These are phyloP conservation scores for Muricea muricata DNA, from an alignment of 92 coral and sea anemone species.

Conservation along the genomic window DNA sequence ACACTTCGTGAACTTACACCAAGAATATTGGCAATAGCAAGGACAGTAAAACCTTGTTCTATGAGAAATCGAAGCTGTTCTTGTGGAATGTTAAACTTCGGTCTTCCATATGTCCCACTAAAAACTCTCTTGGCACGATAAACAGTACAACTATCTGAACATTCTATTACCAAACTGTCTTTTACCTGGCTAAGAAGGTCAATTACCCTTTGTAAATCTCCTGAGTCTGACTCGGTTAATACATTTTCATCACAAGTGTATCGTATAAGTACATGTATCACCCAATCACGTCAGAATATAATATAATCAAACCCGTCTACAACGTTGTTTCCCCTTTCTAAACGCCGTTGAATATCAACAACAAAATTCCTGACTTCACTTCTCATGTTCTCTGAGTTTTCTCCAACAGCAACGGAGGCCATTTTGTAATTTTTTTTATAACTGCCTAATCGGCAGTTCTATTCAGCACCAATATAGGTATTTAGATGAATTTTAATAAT, in stretches of 20 bases:
- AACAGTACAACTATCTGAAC: constrained; percentile 5
- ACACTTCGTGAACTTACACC: constrained; percentile 64
- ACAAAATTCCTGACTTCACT: constrained; percentile 44
- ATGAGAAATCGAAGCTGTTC: constrained; percentile 56
- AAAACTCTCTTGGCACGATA: constrained; percentile 31
- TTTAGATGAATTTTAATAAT: no score
- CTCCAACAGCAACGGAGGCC: constrained; percentile 11
- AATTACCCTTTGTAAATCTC: constrained; percentile 2
- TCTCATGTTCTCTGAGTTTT: no score
- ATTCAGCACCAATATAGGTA: no score
- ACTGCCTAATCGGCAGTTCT: no score
- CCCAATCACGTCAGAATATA: constrained; percentile 56
- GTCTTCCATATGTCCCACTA: constrained; percentile 54
- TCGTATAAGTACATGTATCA: constrained; percentile 44
- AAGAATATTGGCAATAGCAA: constrained; percentile 57
- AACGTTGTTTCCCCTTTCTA: constrained; percentile 52
- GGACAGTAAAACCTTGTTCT: constrained; percentile 54
- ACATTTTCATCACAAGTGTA: constrained; percentile 1
- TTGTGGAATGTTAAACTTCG: constrained; percentile 60
- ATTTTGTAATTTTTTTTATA: no score
- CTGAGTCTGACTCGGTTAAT: no score
- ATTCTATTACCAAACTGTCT: not conserved
- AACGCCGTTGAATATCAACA: constrained; percentile 52
- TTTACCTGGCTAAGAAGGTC: no score
- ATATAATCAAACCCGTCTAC: constrained; percentile 52